phyloP scores from a whole-genome alignment of 30 jellyfish, hydroid and myxozoan species.

The Sanderia malayensis region DNA sequence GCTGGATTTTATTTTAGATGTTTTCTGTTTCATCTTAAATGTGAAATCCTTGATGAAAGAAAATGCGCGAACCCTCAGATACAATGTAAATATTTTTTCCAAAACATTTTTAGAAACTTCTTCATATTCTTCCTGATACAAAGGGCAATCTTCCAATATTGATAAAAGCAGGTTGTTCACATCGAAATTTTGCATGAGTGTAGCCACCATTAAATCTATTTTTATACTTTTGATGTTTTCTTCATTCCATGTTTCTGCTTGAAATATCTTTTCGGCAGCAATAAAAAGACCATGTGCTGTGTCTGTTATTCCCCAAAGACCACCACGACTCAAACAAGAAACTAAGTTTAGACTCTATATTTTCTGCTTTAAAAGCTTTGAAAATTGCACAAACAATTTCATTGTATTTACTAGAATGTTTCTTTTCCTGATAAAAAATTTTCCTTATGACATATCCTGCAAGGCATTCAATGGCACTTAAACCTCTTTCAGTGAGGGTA shows the following conservation, averaged over 20 bases:
- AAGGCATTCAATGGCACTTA: neutral
- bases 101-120: constrained; percentile 1
- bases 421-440: neutral
- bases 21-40: neutral
- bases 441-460: neutral
- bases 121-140: neutral
- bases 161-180: neutral
- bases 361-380: neutral
- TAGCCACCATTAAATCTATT: neutral
- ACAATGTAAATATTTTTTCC: constrained; percentile 2
- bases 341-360: neutral
- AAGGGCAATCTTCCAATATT: constrained; percentile 5
- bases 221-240: neutral
- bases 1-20: neutral
- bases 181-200: constrained; percentile 4
- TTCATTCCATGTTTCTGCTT: constrained; percentile 5
- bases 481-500: neutral
- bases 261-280: neutral
- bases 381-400: neutral
- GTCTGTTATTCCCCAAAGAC: constrained; percentile 14
- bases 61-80: constrained; percentile 6
- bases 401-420: neutral
- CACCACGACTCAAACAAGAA: constrained; percentile 5
- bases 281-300: neutral
- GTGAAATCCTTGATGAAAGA: neutral